Evolutionary conservation across 2,797 vertebrate genomes (phyloP).

Genomic region (Cossypha dichroa): DNA sequence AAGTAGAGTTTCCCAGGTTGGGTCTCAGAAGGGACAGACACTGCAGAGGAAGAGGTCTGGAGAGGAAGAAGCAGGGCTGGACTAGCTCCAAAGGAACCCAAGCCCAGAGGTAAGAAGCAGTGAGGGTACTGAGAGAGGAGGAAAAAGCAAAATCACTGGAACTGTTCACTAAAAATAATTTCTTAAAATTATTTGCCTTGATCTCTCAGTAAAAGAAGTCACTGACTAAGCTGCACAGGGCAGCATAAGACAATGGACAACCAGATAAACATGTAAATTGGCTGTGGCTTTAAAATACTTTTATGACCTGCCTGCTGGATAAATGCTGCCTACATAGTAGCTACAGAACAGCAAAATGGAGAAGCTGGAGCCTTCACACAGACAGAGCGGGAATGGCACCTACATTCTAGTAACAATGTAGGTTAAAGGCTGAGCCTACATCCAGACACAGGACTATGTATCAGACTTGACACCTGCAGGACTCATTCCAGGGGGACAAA

Average conservation of each 20-base stretch:
- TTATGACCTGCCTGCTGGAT: background rate
- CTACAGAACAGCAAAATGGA: background rate
- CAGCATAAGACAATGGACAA: background rate
- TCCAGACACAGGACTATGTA: conserved; percentile 18
- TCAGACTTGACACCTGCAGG: conserved; percentile 28
- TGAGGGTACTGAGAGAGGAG: background rate
- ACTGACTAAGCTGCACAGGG: background rate
- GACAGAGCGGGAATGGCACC: background rate
- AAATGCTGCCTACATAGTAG: background rate
- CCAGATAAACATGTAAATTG: background rate
- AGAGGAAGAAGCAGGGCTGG: background rate
- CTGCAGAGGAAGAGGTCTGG: background rate
- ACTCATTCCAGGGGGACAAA: conserved; percentile 42
- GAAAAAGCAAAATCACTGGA: background rate
- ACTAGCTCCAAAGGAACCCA: background rate
- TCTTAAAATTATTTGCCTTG: background rate
- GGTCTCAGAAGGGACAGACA: background rate
- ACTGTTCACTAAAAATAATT: background rate
- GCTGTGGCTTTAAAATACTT: background rate
- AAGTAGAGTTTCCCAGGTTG: background rate
- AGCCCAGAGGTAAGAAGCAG: background rate
- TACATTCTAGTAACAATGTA: conserved; percentile 42
- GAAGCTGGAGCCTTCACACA: background rate
- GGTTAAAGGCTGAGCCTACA: conserved; percentile 53
- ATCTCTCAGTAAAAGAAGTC: background rate